Percentiles rank a stretch among this genome's conserved stretches.
Conservation (phyloP, 2,113 vertebrate genomes). For the Ceyx margarethae region DNA sequence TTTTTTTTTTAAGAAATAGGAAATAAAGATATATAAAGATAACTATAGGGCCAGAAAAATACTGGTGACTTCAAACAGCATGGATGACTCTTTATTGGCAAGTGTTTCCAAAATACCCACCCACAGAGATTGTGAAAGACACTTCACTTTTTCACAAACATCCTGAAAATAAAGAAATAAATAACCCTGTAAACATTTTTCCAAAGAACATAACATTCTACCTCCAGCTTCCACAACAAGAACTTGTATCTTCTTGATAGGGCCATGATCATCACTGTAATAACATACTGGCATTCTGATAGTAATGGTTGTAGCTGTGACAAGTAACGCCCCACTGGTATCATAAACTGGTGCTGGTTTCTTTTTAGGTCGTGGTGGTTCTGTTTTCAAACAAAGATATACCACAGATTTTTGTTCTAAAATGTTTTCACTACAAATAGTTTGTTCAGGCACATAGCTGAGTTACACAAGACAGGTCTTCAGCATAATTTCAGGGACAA, state of each 20-base stretch:
- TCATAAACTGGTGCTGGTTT: conserved; percentile 83
- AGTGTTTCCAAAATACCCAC: not conserved
- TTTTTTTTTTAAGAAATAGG: not conserved
- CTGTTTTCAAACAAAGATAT: conserved; percentile 74
- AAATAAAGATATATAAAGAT: not conserved
- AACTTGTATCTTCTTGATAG: conserved; percentile 91
- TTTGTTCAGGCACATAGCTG: not conserved
- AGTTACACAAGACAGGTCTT: not conserved
- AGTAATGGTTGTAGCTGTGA: conserved; percentile 88
- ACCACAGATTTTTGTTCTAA: not conserved
- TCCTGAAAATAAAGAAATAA: not conserved
- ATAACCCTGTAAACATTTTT: not conserved
- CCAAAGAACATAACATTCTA: conserved; percentile 64
- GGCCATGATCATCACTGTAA: conserved; percentile 92
- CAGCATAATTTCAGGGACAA: not conserved
- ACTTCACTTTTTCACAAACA: not conserved
- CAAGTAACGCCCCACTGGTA: conserved; percentile 80
- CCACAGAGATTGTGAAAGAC: not conserved
- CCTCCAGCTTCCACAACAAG: conserved; percentile 91
- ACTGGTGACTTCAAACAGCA: not conserved
- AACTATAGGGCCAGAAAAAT: not conserved
- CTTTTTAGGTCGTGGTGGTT: conserved; percentile 70
- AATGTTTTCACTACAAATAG: not conserved
- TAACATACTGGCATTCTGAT: conserved; percentile 93
- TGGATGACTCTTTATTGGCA: not conserved